phyloP scores from a whole-genome alignment of 2,797 vertebrate genomes.

The Onychomys leucogaster region DNA sequence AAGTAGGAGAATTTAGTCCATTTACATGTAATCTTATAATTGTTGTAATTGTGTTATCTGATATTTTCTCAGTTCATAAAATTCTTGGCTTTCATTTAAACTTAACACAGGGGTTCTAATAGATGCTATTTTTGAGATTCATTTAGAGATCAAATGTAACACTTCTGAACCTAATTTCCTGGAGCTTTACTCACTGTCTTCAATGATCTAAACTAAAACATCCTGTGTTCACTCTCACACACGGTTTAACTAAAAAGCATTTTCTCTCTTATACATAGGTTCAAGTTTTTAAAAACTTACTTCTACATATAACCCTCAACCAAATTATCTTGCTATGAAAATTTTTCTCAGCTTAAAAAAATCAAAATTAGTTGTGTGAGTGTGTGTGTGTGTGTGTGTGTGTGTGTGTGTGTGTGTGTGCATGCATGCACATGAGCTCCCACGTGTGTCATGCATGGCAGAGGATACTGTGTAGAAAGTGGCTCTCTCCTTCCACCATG shows the following conservation, averaged over 20 bases:
- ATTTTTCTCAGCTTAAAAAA: background rate
- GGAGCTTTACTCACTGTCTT: constrained; percentile 48
- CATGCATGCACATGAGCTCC: no score
- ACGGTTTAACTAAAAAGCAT: background rate
- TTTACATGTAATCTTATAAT: constrained; percentile 73
- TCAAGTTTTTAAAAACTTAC: constrained; percentile 13
- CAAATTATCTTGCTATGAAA: constrained; percentile 31
- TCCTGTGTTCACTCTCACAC: constrained; percentile 7
- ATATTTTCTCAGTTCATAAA: constrained; percentile 61
- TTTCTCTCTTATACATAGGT: constrained; percentile 49
- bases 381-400: background rate
- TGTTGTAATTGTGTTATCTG: constrained; percentile 58
- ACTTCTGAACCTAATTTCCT: constrained; percentile 58
- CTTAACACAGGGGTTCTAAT: constrained; percentile 55
- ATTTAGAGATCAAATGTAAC: constrained; percentile 58
- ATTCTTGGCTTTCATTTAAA: constrained; percentile 60
- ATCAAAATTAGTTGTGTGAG: background rate
- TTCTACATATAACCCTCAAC: constrained; percentile 23
- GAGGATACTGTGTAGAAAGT: background rate
- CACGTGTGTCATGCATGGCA: background rate
- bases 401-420: background rate
- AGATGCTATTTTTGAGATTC: background rate
- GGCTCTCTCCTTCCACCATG: background rate
- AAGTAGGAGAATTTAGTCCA: constrained; percentile 65
- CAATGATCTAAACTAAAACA: constrained; percentile 23